Evolutionary conservation across 2,797 vertebrate species (phyloP), one percentile per base, ranked within the genome.

Genomic region (Bovichtus diacanthus): DNA sequence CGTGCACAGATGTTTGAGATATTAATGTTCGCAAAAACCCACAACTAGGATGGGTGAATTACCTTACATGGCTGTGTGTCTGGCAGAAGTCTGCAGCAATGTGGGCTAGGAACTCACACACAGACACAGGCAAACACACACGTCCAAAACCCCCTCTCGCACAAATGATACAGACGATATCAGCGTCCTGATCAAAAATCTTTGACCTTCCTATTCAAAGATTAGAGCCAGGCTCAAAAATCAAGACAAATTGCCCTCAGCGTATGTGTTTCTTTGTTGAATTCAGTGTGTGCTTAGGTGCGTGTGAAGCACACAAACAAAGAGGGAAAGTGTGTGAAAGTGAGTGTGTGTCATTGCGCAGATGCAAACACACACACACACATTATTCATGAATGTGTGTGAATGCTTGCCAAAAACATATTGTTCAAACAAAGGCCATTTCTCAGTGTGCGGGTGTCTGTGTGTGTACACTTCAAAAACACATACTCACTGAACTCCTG

Each of bases 391-490:
- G 86, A 91, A 90, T 90, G 87, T 93, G 89, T 92, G 88, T 81
- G 84, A 92, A 83, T 87, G 75, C 81, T 86, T 87, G 90, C 90
- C 90, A 91, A 90, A 92, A 90, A 88, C 80, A 78, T 89, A 90
- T 90, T 78, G 76, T 91, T 93, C 90, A 93, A 90, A 92, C 91
- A 92, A 90, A 93, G 90, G 86, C 84, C 76, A 88, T 90, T 90
- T 88, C 86, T 71, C 77, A 70, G 87, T 88, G 86, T 92, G 90
- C 89, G 87, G 69, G 84, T 90, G 87, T 90, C 69, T 86, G 81
- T 83, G 85, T 87, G 88, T 86, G 84, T 88, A 83, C 80, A 88
- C 89, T 90, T 90, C 83, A 93, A 89, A 90, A 89, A 87, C 88
- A 94, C 79, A 91, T 89, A 82, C 86, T 90, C 88, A 69, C 87